Conservation (phyloP, 2,888 invertebrate species). For the Cenopis cana region DNA sequence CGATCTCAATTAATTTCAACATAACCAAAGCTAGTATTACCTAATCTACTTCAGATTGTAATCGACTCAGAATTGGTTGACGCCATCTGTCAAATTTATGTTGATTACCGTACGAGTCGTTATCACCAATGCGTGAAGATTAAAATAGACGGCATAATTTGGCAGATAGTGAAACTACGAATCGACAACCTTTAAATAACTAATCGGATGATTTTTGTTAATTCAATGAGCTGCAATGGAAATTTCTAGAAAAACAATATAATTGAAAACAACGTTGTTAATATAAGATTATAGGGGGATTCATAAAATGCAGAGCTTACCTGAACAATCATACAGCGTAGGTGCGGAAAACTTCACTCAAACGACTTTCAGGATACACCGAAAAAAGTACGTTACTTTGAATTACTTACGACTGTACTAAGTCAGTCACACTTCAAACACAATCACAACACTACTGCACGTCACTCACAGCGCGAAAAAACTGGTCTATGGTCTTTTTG, state of each 20-base stretch:
- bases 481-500: slow-evolving; percentile 45
- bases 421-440: slow-evolving; percentile 32
- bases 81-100: slow-evolving; percentile 38
- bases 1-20: slow-evolving; percentile 36
- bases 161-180: slow-evolving; percentile 44
- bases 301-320: slow-evolving; percentile 3
- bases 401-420: not conserved
- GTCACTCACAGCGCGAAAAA: slow-evolving; percentile 44
- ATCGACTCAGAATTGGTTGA: slow-evolving; percentile 31
- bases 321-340: slow-evolving; percentile 20
- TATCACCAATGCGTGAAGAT: slow-evolving; percentile 43
- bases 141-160: slow-evolving; percentile 45
- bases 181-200: slow-evolving; percentile 41
- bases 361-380: slow-evolving; percentile 17
- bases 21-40: slow-evolving; percentile 18
- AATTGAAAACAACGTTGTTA: not conserved
- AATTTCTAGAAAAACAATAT: slow-evolving; percentile 24
- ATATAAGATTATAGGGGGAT: not conserved
- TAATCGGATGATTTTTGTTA: slow-evolving; percentile 25
- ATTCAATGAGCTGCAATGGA: slow-evolving; percentile 23
- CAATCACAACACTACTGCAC: slow-evolving; percentile 44
- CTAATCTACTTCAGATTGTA: slow-evolving; percentile 22
- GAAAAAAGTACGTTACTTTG: slow-evolving; percentile 16
- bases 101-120: slow-evolving; percentile 36
- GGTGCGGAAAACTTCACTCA: slow-evolving; percentile 16